These are phyloP conservation scores for Hemiscyllium ocellatum DNA, from an alignment of 2,113 vertebrate species.

Conservation along the genomic window DNA sequence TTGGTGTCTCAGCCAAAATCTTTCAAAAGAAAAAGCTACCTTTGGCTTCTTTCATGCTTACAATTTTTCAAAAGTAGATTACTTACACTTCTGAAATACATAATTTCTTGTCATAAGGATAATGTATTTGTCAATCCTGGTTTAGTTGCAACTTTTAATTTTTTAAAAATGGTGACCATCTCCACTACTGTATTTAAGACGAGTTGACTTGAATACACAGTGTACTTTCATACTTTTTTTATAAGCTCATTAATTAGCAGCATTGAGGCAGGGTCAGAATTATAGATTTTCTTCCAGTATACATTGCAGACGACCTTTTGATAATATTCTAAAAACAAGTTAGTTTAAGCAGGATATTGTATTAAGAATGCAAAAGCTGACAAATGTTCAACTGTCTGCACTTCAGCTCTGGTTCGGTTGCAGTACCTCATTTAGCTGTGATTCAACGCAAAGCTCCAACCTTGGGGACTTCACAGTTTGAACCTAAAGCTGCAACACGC, in stretches of 20 bases:
- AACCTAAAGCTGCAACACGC: neutral
- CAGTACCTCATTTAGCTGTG: too few species aligned
- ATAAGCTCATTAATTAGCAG: neutral
- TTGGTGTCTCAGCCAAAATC: neutral
- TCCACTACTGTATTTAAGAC: too few species aligned
- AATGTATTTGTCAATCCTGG: neutral
- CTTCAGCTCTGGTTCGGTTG: too few species aligned
- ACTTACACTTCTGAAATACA: neutral
- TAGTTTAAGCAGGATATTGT: neutral
- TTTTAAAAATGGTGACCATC: too few species aligned
- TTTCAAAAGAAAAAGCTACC: too few species aligned
- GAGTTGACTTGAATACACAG: neutral
- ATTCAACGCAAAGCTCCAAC: neutral
- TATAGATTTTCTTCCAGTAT: neutral
- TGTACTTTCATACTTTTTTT: neutral
- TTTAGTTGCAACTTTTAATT: neutral
- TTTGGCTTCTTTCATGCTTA: neutral
- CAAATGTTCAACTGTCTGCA: neutral
- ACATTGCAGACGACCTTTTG: neutral
- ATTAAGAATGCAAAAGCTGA: too few species aligned
- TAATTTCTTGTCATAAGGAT: neutral
- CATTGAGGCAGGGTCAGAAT: neutral
- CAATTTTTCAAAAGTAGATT: neutral
- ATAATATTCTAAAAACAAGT: neutral
- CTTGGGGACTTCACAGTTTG: neutral